phyloP scores from a whole-genome alignment of 2,797 vertebrate species.

The Gymnoscopelus braueri region DNA sequence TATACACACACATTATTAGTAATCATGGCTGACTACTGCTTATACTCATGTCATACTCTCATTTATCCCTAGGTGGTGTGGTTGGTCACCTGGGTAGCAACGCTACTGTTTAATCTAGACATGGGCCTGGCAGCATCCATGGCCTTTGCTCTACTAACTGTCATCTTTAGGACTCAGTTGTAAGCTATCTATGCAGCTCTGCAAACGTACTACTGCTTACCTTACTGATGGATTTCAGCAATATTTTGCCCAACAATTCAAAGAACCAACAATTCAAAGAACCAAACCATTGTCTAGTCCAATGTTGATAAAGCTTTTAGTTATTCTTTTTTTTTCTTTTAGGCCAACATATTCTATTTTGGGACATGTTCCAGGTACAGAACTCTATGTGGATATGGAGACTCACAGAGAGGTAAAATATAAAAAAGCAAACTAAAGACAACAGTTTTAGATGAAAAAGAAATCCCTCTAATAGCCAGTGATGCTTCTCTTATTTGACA shows the following conservation, averaged over 20 bases:
- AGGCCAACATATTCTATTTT: slow-evolving; percentile 83
- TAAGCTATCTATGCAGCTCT: slow-evolving; percentile 72
- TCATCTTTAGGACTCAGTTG: slow-evolving; percentile 94
- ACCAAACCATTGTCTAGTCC: neutral
- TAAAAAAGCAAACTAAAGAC: neutral
- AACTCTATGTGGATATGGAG: slow-evolving; percentile 82
- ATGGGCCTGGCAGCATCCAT: slow-evolving; percentile 89
- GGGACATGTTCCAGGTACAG: slow-evolving; percentile 82
- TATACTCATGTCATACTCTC: neutral
- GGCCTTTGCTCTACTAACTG: slow-evolving; percentile 87
- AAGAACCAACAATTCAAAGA: neutral
- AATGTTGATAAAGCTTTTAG: neutral
- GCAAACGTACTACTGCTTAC: neutral
- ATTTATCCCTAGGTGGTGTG: slow-evolving; percentile 84
- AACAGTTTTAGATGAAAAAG: too few species aligned
- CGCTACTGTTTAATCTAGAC: slow-evolving; percentile 90
- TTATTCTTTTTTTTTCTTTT: slow-evolving; percentile 17
- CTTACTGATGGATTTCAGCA: too few species aligned
- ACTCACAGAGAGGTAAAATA: slow-evolving; percentile 76
- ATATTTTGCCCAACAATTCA: neutral
- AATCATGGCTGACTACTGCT: neutral
- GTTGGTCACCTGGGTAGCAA: slow-evolving; percentile 91
- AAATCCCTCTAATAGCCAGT: neutral
- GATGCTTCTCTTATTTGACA: slow-evolving; percentile 56
- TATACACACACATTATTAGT: too few species aligned